Conservation (phyloP, 1,140 invertebrate genomes). For the Notospermus geniculatus region DNA sequence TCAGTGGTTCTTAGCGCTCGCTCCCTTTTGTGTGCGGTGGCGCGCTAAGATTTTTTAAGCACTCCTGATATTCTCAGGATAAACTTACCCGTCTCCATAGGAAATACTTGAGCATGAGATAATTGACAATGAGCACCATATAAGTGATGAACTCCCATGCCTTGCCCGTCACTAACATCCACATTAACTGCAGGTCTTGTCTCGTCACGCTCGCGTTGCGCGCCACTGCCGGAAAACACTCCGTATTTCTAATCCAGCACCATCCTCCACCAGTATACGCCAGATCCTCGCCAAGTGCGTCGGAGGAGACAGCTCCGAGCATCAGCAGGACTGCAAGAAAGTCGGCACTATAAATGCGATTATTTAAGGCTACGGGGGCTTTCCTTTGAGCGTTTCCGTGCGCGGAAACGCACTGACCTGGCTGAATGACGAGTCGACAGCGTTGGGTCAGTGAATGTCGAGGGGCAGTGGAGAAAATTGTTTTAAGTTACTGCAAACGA, state of each 20-base stretch:
- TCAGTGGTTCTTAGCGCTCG: too few species aligned
- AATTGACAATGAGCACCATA: background rate
- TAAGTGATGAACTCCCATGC: background rate
- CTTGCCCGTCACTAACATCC: background rate
- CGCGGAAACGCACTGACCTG: too few species aligned
- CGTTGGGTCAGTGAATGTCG: too few species aligned
- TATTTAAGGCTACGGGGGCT: too few species aligned
- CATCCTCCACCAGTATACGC: background rate
- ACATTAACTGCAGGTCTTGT: background rate
- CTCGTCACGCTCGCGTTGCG: too few species aligned
- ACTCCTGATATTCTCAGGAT: background rate
- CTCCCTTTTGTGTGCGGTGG: background rate
- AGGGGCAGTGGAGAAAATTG: too few species aligned
- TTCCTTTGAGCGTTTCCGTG: too few species aligned
- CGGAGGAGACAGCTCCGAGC: background rate
- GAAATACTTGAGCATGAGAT: background rate
- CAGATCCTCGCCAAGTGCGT: slow-evolving; percentile 1
- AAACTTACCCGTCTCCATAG: background rate
- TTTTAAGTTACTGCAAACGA: too few species aligned
- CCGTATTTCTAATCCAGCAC: slow-evolving; percentile 11
- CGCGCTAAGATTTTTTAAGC: background rate
- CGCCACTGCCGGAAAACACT: too few species aligned
- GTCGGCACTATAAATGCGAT: too few species aligned
- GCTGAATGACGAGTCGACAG: too few species aligned
- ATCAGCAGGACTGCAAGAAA: slow-evolving; percentile 3